Evolutionary conservation across 64 coral and sea anemone species (phyloP), one percentile per base, ranked within the genome.

Genomic region (Montipora capricornis): DNA sequence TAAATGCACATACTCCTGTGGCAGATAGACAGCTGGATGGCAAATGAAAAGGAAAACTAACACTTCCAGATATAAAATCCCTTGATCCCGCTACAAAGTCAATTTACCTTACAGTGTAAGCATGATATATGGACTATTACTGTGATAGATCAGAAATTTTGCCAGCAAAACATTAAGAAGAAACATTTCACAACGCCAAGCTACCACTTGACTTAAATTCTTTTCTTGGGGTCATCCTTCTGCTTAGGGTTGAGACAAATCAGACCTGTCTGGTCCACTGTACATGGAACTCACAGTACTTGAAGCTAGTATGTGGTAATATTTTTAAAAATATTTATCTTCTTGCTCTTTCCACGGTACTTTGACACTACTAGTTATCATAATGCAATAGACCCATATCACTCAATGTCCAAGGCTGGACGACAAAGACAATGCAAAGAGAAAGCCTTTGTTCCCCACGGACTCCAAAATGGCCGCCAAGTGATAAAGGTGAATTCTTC

Each of bases 61-160:
- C 19, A 22, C 69, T n/a, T 37, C 69, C 69, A 73, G 69, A 73
- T 22, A 73, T 73, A 19, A 73, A 73, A 73, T 73, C 69, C 6
- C 69, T 73, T 20, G 69, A n/a, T 73, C 19, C 69, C 22, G 69
- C 69, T 24, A 73, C 69, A 17, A 73, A 73, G 69, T 73, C 69
- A 73, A 73, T 1, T 73, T 73, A 73, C 69, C 69, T 73, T 20
- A 73, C 69, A 73, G 69, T 73, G 69, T 73, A 73, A 73, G 69
- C 69, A 20, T 73, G 17, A 20, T 67, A 14, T 67, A 67, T 1
- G 0, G 11, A 67, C 20, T 4, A 5, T 73, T 17, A 73, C 20
- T 73, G 69, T 73, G 20, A 73, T 73, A 24, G 20, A 73, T 16
- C 12, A 68, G 12, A 19, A 14, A 16, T 0, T 9, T 14, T 68